A percentile compares a stretch with the other conserved stretches of the same genome.
phyloP scores from a whole-genome alignment of 1,140 invertebrate genomes.

The Apis dorsata region DNA sequence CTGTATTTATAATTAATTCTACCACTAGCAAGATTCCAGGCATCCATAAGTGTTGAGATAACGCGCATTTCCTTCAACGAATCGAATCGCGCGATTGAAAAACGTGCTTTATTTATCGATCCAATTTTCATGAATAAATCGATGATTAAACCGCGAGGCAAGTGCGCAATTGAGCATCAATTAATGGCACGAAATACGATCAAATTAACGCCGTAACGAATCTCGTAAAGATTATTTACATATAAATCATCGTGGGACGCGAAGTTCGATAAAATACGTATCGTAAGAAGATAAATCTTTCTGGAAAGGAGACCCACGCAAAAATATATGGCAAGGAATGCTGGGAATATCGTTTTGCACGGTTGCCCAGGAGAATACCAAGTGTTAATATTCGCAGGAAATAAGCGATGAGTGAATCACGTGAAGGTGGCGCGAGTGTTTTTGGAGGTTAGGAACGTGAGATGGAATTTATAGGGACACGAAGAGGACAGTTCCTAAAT shows the following conservation, averaged over 20 bases:
- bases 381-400: slow-evolving; percentile 15
- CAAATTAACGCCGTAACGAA: neutral
- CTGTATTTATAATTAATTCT: slow-evolving; percentile 68
- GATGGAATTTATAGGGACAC: no score
- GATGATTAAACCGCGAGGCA: neutral
- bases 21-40: slow-evolving; percentile 35
- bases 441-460: neutral
- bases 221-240: neutral
- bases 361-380: slow-evolving; percentile 24
- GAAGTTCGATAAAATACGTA: neutral
- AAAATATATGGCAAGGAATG: neutral
- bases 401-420: slow-evolving; percentile 7
- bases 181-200: neutral
- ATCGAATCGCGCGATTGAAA: neutral
- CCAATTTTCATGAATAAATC: neutral
- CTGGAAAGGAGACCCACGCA: neutral
- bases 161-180: neutral
- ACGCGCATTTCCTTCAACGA: slow-evolving; percentile 4
- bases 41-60: slow-evolving; percentile 5
- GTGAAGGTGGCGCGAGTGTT: neutral
- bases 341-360: slow-evolving; percentile 40
- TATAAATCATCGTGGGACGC: neutral
- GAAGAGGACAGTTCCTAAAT: neutral
- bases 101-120: neutral
- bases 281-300: neutral